phyloP scores from a whole-genome alignment of 2,113 vertebrate species.

The Aramus guarauna region DNA sequence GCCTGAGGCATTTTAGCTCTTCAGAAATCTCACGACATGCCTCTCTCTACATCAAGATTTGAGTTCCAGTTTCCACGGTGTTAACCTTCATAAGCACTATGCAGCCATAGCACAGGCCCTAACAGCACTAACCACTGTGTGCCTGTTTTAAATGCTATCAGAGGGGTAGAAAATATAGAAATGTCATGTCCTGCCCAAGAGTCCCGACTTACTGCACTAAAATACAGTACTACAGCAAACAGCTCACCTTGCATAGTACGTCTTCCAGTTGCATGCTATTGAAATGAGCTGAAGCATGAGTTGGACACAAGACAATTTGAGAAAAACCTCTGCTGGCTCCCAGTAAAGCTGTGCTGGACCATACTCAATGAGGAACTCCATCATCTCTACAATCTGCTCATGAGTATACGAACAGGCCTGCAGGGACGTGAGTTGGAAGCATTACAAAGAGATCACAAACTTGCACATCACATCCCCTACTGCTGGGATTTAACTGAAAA shows the following conservation, averaged over 20 bases:
- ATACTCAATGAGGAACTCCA: slow-evolving; percentile 97
- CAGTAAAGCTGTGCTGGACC: slow-evolving; percentile 92
- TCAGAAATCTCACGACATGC: not conserved
- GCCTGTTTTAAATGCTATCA: not conserved
- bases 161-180: not conserved
- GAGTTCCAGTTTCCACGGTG: not conserved
- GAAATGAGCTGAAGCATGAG: slow-evolving; percentile 97
- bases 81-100: not conserved
- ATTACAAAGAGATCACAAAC: not conserved
- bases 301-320: slow-evolving; percentile 94
- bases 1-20: not conserved
- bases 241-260: slow-evolving; percentile 94
- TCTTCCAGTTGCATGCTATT: slow-evolving; percentile 98
- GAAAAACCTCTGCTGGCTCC: slow-evolving; percentile 97
- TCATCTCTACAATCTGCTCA: slow-evolving; percentile 98
- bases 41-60: not conserved
- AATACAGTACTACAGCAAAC: not conserved
- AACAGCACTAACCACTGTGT: not conserved
- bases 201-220: not conserved
- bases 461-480: not conserved
- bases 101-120: not conserved
- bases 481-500: not conserved
- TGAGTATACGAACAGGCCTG: slow-evolving; percentile 94
- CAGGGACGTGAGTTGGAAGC: not conserved
- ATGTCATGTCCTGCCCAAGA: not conserved